These are phyloP conservation scores for Leucoptera coffeella DNA, from an alignment of 2,888 invertebrate species.

Conservation along the genomic window DNA sequence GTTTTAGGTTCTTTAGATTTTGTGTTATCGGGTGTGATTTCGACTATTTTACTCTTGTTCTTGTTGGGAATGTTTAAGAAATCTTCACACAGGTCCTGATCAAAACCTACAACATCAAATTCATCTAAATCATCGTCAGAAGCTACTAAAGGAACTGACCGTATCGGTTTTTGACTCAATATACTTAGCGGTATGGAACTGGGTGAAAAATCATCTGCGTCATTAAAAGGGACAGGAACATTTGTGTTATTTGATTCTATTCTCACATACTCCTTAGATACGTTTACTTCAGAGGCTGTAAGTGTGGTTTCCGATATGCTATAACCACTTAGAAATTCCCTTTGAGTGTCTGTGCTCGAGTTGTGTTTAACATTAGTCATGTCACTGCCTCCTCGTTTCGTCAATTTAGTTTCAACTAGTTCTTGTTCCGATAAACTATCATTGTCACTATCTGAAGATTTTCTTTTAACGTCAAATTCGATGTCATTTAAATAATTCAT, in stretches of 20 bases:
- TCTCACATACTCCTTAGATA: not conserved
- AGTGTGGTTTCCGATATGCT: not conserved
- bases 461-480: slow-evolving; percentile 8
- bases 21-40: slow-evolving; percentile 1
- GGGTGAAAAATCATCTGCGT: not conserved
- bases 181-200: not conserved
- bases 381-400: not conserved
- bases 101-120: slow-evolving; percentile 16
- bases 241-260: not conserved
- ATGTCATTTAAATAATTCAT: slow-evolving; percentile 15
- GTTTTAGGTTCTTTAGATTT: not conserved
- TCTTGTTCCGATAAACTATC: slow-evolving; percentile 8
- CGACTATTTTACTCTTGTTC: not conserved
- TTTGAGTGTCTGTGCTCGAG: not conserved
- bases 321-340: slow-evolving; percentile 3
- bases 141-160: slow-evolving; percentile 19
- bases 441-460: slow-evolving; percentile 7
- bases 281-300: not conserved
- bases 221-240: not conserved
- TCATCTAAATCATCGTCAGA: slow-evolving; percentile 14
- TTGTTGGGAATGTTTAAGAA: slow-evolving; percentile 4
- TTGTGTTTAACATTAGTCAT: slow-evolving; percentile 1
- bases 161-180: slow-evolving; percentile 11
- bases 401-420: slow-evolving; percentile 1
- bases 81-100: slow-evolving; percentile 11